These are phyloP conservation scores for Holacanthella duospinosa DNA, from an alignment of 2,888 invertebrate genomes.

Conservation along the genomic window DNA sequence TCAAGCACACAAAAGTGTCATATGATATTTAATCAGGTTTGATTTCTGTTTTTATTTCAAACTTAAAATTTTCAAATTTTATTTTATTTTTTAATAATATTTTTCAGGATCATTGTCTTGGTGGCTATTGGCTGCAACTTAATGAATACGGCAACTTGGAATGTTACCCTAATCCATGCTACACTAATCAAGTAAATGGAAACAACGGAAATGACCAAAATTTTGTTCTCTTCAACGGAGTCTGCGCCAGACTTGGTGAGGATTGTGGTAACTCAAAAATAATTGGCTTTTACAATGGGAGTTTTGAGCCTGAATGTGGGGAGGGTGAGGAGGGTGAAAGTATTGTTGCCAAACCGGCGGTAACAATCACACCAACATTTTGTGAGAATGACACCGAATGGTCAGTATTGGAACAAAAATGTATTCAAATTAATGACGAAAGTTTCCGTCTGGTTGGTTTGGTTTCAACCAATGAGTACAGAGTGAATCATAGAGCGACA, in stretches of 20 bases:
- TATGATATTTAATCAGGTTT: neutral
- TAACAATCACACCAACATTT: neutral
- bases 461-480: conserved; percentile 2
- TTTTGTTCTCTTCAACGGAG: neutral
- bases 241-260: neutral
- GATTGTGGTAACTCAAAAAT: neutral
- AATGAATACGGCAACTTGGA: neutral
- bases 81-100: neutral
- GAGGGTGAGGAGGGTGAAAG: neutral
- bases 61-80: neutral
- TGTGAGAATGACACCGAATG: neutral
- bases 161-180: neutral
- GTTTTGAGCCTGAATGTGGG: neutral
- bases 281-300: neutral
- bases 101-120: neutral
- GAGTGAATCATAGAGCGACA: neutral
- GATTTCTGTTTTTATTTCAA: too few relatives aligned
- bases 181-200: neutral
- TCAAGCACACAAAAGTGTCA: neutral
- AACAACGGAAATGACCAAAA: neutral
- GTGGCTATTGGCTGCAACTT: neutral
- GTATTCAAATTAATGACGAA: neutral
- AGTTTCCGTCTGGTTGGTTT: neutral
- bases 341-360: neutral
- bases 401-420: neutral